These are phyloP conservation scores for Prunella himalayana DNA, from an alignment of 2,113 vertebrate species.

Conservation along the genomic window DNA sequence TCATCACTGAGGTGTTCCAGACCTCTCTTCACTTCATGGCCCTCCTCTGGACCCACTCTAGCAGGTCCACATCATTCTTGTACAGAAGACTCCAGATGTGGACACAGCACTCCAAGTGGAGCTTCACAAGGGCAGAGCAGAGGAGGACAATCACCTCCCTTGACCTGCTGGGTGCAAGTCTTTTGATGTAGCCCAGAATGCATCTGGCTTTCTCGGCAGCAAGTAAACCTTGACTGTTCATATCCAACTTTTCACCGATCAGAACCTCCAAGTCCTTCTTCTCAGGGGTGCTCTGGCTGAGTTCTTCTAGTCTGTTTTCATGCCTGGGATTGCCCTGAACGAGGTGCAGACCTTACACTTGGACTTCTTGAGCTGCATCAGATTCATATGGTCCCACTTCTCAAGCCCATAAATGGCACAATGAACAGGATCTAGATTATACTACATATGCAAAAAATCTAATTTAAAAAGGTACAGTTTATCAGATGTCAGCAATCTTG, in stretches of 20 bases:
- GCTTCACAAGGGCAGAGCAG: background rate
- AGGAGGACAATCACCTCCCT: background rate
- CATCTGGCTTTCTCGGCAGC: background rate
- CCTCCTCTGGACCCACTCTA: background rate
- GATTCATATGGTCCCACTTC: background rate
- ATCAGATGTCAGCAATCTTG: background rate
- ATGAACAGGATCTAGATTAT: background rate
- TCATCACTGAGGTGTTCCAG: background rate
- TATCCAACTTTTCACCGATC: background rate
- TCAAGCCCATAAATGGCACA: background rate
- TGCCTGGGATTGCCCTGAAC: too few species aligned
- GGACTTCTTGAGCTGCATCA: background rate
- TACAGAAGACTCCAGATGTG: background rate
- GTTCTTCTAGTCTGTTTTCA: background rate
- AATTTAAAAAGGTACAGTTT: background rate
- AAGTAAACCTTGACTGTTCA: background rate
- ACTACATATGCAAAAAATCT: background rate
- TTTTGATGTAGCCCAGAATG: background rate
- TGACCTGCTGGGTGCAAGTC: background rate
- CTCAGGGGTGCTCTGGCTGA: background rate
- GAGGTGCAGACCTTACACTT: background rate
- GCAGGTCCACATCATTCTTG: background rate
- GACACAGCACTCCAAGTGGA: background rate
- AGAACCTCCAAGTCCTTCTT: background rate
- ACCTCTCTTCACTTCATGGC: background rate